phyloP scores from a whole-genome alignment of 2,113 vertebrate genomes.

The Nipponia nippon region DNA sequence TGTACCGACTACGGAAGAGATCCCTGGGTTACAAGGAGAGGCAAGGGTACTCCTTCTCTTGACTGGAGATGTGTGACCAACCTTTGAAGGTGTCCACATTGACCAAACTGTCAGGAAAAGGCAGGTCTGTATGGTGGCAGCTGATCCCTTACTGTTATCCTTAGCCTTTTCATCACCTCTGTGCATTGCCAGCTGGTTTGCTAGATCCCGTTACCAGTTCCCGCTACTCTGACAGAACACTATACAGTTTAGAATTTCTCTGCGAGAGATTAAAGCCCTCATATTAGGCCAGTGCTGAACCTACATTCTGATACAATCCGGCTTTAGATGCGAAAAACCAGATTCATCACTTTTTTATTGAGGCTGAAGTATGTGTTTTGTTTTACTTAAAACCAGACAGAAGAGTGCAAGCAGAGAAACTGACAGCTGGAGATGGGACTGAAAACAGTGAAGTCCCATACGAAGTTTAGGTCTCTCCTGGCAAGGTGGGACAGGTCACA shows the following conservation, averaged over 20 bases:
- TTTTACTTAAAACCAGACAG: background rate
- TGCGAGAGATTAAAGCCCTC: background rate
- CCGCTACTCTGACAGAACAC: background rate
- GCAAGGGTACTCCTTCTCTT: background rate
- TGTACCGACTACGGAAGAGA: background rate
- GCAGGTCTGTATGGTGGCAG: background rate
- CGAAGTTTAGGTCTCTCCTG: background rate
- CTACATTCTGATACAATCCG: background rate
- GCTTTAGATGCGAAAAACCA: background rate
- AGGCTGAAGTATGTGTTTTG: background rate
- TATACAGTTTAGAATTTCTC: background rate
- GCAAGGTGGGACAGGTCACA: fast-evolving
- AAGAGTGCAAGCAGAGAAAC: background rate
- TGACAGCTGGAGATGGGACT: background rate
- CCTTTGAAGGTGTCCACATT: background rate
- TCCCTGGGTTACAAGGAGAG: background rate
- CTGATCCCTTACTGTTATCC: background rate
- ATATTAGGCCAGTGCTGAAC: background rate
- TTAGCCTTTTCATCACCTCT: background rate
- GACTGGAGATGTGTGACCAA: background rate
- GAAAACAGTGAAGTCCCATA: background rate
- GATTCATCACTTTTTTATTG: background rate
- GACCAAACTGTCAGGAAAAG: background rate
- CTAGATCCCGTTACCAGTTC: background rate
- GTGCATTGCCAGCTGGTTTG: background rate